Evolutionary conservation across 1,140 invertebrate genomes (phyloP).

Genomic region (Sarcophaga peregrina): DNA sequence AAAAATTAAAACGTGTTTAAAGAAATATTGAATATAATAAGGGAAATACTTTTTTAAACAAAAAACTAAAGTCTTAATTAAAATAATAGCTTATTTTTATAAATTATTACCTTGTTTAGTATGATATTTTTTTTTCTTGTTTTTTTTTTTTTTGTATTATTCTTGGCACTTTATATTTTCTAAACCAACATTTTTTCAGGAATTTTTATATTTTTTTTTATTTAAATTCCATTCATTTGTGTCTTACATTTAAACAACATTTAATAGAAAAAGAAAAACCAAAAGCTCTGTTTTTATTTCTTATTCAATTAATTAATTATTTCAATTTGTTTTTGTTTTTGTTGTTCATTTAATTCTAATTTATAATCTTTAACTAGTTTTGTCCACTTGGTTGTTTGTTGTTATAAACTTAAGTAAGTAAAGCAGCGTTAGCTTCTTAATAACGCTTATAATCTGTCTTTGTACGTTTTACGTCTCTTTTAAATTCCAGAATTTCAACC

Average conservation of each 20-base stretch:
- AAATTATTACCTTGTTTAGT: too few relatives aligned
- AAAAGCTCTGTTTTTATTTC: not conserved
- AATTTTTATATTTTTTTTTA: not conserved
- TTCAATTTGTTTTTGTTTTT: too few relatives aligned
- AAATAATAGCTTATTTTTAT: too few relatives aligned
- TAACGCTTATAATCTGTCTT: not conserved
- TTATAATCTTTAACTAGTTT: too few relatives aligned
- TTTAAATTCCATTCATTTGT: not conserved
- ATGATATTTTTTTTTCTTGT: too few relatives aligned
- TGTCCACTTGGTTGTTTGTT: too few relatives aligned
- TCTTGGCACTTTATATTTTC: not conserved
- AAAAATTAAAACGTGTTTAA: too few relatives aligned
- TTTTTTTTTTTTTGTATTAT: not conserved
- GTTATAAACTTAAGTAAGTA: not conserved
- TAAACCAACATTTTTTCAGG: not conserved
- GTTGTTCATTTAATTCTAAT: too few relatives aligned
- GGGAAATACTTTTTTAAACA: too few relatives aligned
- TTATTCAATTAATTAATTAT: not conserved
- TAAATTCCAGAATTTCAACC: constrained; percentile 15
- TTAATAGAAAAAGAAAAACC: not conserved
- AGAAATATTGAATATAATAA: too few relatives aligned
- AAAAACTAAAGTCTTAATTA: too few relatives aligned
- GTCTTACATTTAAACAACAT: constrained; percentile 3
- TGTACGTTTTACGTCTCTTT: constrained; percentile 12
- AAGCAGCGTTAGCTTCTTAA: not conserved